These are phyloP conservation scores for Limnothrissa miodon DNA, from an alignment of 2,113 vertebrate genomes.

Conservation along the genomic window DNA sequence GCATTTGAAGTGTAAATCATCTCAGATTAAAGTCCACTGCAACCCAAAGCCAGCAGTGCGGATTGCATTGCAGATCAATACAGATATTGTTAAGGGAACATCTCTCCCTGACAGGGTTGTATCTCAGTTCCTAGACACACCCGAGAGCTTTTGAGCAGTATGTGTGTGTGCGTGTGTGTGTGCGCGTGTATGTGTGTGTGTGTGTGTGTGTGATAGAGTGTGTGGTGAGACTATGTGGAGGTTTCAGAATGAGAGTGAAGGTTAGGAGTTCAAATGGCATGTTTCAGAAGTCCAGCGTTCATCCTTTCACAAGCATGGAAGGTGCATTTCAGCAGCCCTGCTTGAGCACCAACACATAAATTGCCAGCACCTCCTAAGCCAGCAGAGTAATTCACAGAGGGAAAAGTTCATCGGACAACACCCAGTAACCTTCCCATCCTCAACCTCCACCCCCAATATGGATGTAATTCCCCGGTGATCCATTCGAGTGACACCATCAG, in stretches of 20 bases:
- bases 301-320: not conserved
- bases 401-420: not conserved
- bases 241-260: not conserved
- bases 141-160: not conserved
- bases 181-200: no score
- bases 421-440: not conserved
- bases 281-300: not conserved
- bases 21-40: constrained; percentile 24
- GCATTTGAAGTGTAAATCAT: constrained; percentile 42
- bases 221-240: no score
- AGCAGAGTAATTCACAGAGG: not conserved
- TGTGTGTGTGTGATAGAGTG: no score
- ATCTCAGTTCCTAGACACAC: constrained; percentile 27
- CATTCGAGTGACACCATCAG: not conserved
- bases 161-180: no score
- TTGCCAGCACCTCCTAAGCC: constrained; percentile 9
- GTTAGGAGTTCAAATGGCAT: no score
- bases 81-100: constrained; percentile 45
- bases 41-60: constrained; percentile 31
- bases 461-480: not conserved
- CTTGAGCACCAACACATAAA: not conserved
- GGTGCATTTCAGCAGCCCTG: not conserved
- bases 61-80: constrained; percentile 45
- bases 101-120: constrained; percentile 28
- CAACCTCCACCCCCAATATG: not conserved